These are phyloP conservation scores for Actinernus sp. DNA, from an alignment of 92 coral and sea anemone species.

Conservation along the genomic window DNA sequence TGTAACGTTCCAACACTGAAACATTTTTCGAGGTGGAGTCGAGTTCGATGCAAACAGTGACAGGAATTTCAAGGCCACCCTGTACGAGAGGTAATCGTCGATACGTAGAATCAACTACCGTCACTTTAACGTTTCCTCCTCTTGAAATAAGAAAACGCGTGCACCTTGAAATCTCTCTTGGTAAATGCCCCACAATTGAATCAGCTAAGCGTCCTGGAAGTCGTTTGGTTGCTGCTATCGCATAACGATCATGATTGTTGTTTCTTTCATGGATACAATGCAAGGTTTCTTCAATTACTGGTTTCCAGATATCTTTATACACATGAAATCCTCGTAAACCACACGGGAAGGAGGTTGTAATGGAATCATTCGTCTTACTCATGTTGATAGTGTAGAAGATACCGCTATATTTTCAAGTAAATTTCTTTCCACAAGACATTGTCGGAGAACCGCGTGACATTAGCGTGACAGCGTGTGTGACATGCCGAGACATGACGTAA, in stretches of 20 bases:
- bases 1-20: conserved; percentile 39
- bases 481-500: no score
- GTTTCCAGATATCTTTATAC: conserved; percentile 56
- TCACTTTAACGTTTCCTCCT: conserved; percentile 15
- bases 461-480: no score
- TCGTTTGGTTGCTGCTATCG: conserved; percentile 51
- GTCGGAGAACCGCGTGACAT: no score
- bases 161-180: conserved; percentile 36
- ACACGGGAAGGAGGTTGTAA: conserved; percentile 32
- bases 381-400: conserved; percentile 10
- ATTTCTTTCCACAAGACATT: no score
- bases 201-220: conserved; percentile 42
- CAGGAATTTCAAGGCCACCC: no score
- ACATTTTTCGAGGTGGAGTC: conserved; percentile 12
- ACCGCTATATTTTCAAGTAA: no score
- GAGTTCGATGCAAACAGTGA: conserved; percentile 45
- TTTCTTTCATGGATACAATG: conserved; percentile 49
- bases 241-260: conserved; percentile 41
- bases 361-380: neutral
- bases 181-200: conserved; percentile 62
- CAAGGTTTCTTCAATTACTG: conserved; percentile 34
- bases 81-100: no score
- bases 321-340: conserved; percentile 49
- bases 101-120: conserved; percentile 14
- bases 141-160: conserved; percentile 17